Evolutionary conservation across 2,113 vertebrate genomes (phyloP).

Genomic region (Notothenia coriiceps): DNA sequence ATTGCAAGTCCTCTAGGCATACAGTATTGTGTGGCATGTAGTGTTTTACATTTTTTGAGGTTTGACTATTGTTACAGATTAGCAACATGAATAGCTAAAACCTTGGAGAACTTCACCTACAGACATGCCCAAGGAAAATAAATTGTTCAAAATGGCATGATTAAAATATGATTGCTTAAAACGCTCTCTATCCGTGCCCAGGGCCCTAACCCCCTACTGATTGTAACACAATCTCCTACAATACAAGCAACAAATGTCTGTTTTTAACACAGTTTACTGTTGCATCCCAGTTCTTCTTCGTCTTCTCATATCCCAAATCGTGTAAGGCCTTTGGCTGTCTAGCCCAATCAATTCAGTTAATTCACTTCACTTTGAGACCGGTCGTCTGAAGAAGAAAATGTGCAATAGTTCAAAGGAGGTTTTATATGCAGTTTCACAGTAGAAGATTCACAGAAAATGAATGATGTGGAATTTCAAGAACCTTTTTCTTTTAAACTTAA

Average conservation of each 20-base stretch:
- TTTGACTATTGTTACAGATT: slow-evolving; percentile 18
- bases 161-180: background rate
- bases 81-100: slow-evolving; percentile 4
- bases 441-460: slow-evolving; percentile 14
- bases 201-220: background rate
- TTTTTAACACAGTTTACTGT: background rate
- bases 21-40: background rate
- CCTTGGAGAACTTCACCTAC: slow-evolving; percentile 7
- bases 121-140: slow-evolving; percentile 24
- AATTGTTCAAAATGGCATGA: background rate
- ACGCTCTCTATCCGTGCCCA: background rate
- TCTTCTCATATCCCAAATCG: background rate
- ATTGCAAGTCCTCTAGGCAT: background rate
- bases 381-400: background rate
- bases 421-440: slow-evolving; percentile 21
- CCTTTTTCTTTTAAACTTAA: slow-evolving; percentile 9
- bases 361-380: slow-evolving; percentile 8
- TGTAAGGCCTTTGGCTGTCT: background rate
- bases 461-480: background rate
- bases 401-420: background rate
- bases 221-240: slow-evolving; percentile 3
- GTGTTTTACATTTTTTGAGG: slow-evolving; percentile 46
- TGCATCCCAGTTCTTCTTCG: background rate
- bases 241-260: slow-evolving; percentile 13
- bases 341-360: background rate